Evolutionary conservation across 2,113 vertebrate species (phyloP).

Genomic region (Erythrocercus mccallii): DNA sequence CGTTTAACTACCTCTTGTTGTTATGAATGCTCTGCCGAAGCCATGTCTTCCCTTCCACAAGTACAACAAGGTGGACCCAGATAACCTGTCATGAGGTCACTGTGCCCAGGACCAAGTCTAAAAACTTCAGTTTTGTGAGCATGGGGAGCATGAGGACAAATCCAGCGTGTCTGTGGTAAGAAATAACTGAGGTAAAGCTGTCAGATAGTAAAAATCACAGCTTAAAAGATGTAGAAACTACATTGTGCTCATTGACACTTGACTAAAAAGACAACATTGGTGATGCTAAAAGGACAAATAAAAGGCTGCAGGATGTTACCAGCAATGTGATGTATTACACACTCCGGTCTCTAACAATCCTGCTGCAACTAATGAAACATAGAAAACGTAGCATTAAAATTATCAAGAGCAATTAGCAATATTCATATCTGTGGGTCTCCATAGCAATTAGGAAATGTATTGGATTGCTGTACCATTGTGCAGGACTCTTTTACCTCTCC

Average conservation of each 20-base stretch:
- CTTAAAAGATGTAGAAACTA: not conserved
- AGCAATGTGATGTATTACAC: not conserved
- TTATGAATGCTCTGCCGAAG: not conserved
- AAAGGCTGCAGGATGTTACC: not conserved
- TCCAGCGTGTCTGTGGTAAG: not conserved
- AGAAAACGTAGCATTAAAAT: slow-evolving; percentile 20
- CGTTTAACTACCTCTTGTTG: not conserved
- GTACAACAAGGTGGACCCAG: not conserved
- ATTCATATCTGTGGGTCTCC: slow-evolving; percentile 29
- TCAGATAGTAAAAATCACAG: not conserved
- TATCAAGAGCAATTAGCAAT: slow-evolving; percentile 46
- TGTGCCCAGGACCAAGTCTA: not conserved
- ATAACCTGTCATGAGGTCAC: not conserved
- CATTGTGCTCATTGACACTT: not conserved
- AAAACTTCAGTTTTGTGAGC: not conserved
- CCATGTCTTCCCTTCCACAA: not conserved
- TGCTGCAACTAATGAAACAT: slow-evolving; percentile 18
- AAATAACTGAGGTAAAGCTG: not conserved
- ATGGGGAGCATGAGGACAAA: not conserved
- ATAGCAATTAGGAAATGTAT: slow-evolving; percentile 19
- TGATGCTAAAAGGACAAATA: not conserved
- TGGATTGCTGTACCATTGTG: not conserved
- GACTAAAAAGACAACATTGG: not conserved
- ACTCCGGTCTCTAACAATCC: not conserved
- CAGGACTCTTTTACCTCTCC: not conserved